Conservation (phyloP, 2,888 invertebrate species). For the Drosophila infuscata region DNA sequence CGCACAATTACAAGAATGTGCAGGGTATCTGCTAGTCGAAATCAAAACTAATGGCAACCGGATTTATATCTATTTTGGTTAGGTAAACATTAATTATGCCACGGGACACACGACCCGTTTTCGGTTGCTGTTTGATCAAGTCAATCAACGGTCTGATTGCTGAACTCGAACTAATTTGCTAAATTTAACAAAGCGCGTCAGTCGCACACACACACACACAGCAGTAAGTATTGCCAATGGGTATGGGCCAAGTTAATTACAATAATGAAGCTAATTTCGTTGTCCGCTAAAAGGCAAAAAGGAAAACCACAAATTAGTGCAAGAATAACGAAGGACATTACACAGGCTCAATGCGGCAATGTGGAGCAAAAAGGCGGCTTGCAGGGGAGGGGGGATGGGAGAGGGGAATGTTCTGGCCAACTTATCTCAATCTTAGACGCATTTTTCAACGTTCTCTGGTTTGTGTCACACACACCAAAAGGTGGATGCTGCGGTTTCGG, state of each 20-base stretch:
- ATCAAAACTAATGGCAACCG: too few relatives aligned
- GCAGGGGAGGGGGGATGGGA: background rate
- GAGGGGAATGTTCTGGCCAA: conserved; percentile 19
- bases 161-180: conserved; percentile 56
- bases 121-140: conserved; percentile 35
- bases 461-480: conserved; percentile 51
- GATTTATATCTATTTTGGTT: conserved; percentile 9
- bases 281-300: conserved; percentile 54
- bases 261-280: conserved; percentile 71
- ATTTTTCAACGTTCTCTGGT: conserved; percentile 61
- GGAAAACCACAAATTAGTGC: conserved; percentile 69
- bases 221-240: conserved; percentile 20
- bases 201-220: background rate
- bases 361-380: background rate
- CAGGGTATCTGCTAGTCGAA: conserved; percentile 5
- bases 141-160: conserved; percentile 42
- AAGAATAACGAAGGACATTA: conserved; percentile 53
- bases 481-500: conserved; percentile 25
- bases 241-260: conserved; percentile 66
- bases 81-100: conserved; percentile 37
- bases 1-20: background rate
- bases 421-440: conserved; percentile 65
- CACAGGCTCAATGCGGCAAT: conserved; percentile 23
- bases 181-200: conserved; percentile 57
- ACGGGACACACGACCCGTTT: background rate